Base-by-base conservation (phyloP, 2,797 vertebrate genomes). In the Acipenser oxyrinchus region DNA sequence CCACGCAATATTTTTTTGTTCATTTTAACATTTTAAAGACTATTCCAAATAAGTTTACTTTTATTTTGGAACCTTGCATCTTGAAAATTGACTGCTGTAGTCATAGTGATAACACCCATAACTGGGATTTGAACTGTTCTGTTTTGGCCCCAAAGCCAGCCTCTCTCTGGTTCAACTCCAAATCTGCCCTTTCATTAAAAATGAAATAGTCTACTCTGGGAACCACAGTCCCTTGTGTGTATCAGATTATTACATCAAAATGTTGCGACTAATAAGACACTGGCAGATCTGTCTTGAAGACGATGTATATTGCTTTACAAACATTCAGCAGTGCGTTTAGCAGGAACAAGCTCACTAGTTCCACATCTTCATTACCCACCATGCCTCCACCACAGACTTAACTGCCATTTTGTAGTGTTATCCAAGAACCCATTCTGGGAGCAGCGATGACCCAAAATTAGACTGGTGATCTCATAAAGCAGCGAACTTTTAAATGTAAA, bases 401-500 rank as follows among this genome's bases (percentile, higher is more conserved):
- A 58, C 55, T 58, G 55, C 9, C 12, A 4, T n/a, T 58, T 58
- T 58, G 55, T 58, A 58, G 1, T n/a, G 12, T 58, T 12, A 50
- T 51, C 10, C n/a, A 23, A n/a, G n/a, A n/a, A n/a, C n/a, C n/a
- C n/a, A n/a, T n/a, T n/a, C n/a, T n/a, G n/a, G 52, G 23, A 37
- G 63, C 15, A 23, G 18, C 51, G 37, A 65, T 65, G 52, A 53
- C 53, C 64, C 57, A 49, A 78, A 76, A 87, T 82, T 77, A 79
- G 70, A 49, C 60, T 49, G 59, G 48, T 59, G 86, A 82, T 76
- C 79, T 70, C 70, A 79, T 83, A 81, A 76, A 81, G 13, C 73
- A 70, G 65, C 77, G 73, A 78, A 75, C 59, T 83, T 81, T 87
- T 79, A 86, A 86, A 84, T 82, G 85, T 74, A 86, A 84, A 79